Conservation (phyloP, 2,113 vertebrate species). For the Myrmecobius fasciatus region DNA sequence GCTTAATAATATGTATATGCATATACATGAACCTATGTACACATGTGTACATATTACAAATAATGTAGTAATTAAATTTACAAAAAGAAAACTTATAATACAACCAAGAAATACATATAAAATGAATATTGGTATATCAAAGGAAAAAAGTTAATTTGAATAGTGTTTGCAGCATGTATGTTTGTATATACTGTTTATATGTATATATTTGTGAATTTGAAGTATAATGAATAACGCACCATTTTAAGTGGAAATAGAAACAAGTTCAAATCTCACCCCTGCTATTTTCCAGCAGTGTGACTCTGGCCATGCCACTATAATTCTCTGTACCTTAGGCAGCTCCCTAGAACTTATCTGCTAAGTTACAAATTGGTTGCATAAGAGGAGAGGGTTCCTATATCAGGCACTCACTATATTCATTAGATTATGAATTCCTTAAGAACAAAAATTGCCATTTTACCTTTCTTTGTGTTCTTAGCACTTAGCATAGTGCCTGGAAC, state of each 20-base stretch:
- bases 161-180: not conserved
- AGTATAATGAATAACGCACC: not conserved
- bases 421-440: not conserved
- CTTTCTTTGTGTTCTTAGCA: not conserved
- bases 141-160: not conserved
- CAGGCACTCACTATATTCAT: not conserved
- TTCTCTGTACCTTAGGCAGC: not conserved
- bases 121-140: not conserved
- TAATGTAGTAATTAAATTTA: not conserved
- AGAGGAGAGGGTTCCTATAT: too few relatives aligned
- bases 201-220: not conserved
- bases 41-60: not conserved
- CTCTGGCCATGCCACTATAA: not conserved
- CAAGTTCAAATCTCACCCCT: not conserved
- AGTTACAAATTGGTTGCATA: not conserved
- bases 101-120: not conserved
- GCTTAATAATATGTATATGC: not conserved
- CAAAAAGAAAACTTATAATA: not conserved
- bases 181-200: not conserved
- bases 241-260: not conserved
- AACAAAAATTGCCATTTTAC: not conserved
- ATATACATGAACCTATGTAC: not conserved
- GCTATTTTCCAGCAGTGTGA: not conserved
- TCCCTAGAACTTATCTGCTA: not conserved
- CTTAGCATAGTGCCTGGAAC: not conserved